Percentiles rank a stretch among this genome's conserved stretches.
These are phyloP conservation scores for Dendrocopos noguchii DNA, from an alignment of 2,113 vertebrate genomes.

Conservation along the genomic window DNA sequence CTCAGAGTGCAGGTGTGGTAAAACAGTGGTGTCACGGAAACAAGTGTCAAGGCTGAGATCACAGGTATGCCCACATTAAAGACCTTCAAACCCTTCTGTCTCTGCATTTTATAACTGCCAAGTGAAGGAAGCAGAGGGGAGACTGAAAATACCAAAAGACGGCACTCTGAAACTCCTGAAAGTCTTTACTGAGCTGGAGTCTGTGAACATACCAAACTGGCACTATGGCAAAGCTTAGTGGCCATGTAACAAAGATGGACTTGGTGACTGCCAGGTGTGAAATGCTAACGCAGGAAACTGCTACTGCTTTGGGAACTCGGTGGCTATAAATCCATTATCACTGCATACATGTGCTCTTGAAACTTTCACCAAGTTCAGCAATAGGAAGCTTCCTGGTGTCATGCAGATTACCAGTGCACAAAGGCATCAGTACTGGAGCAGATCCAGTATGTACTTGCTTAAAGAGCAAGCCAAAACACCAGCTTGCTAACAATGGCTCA, in stretches of 20 bases:
- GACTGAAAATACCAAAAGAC: neutral
- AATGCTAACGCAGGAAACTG: neutral
- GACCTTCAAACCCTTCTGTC: neutral
- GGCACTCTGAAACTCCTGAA: neutral
- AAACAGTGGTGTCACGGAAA: neutral
- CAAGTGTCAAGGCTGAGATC: neutral
- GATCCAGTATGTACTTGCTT: neutral
- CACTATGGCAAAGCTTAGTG: neutral
- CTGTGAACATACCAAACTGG: neutral
- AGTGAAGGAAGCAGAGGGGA: neutral
- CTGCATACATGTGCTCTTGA: accelerated
- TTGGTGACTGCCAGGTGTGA: neutral
- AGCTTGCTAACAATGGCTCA: neutral
- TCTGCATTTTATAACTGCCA: neutral
- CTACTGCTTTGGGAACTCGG: neutral
- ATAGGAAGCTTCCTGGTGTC: neutral
- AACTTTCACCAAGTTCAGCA: neutral
- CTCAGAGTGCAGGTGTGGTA: neutral
- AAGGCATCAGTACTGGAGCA: neutral
- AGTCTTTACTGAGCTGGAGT: neutral
- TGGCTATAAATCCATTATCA: neutral
- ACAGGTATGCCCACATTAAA: neutral
- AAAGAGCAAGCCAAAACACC: neutral
- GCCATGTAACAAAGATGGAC: neutral
- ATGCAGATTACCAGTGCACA: neutral